Base-by-base conservation (phyloP, 1,140 invertebrate species). In the Aphaenogaster ashmeadi region DNA sequence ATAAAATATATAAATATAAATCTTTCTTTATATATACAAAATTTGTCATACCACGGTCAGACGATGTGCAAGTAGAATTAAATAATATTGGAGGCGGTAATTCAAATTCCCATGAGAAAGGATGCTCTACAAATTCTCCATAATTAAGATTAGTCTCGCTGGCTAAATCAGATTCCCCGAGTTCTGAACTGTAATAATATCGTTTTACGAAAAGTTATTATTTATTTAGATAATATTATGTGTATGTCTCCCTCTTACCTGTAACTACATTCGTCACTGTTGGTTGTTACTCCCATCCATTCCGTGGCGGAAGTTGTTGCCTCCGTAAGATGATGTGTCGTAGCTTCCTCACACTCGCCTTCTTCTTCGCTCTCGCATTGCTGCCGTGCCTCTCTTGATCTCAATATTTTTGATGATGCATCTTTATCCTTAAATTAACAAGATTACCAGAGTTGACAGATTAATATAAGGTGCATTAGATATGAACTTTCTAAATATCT, bases 211-310 rank as follows among this genome's bases (percentile, higher is more conserved):
- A 80, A 66, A 62, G 66, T 79, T 85, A 44, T 21, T 3, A 38
- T 27, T 38, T 33, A 47, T 52, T 38, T 8, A 58, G 3, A 9
- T 64, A 77, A 62, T 36, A 75, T 69, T 15, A 33, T 72, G n/a
- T 54, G 0, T 83, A 60, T 21, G 15, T 66, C 41, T 27, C 27
- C 27, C 27, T 27, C 27, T 54, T n/a, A 96, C 96, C 95, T 95
- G 91, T 98, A 98, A 92, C 98, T 98, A 92, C 97, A 98, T 79
- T 98, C 98, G 93, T 97, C 97, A 94, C 98, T 98, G 93, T 98
- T 98, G 71, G 98, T 98, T 15, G 98, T 98, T 80, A 98, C 96
- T 93, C 95, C 98, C 96, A 97, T 97, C 98, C 98, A 98, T 94
- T 98, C 98, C 62, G 97, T 97, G 74, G 97, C 97, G 15, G 97